Evolutionary conservation across 2,888 invertebrate species (phyloP), one percentile per base, ranked within the genome.

Genomic region (Fragum fragum): DNA sequence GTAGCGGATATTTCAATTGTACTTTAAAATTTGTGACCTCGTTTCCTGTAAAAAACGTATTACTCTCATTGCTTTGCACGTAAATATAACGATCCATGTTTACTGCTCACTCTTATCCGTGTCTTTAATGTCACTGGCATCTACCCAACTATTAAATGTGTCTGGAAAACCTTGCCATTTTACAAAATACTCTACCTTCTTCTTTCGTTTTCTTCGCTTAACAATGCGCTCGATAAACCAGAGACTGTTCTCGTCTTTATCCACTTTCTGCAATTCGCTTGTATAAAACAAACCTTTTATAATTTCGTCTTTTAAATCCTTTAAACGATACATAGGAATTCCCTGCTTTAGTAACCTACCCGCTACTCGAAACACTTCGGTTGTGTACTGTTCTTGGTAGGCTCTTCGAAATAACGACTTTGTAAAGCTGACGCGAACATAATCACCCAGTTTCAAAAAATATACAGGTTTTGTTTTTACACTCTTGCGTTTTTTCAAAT

Each of bases 181-280:
- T 9, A 81, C 79, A n/a, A 72, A 74, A 69, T 75, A 79, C 36
- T 79, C 69, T 1, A 36, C 21, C 53, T 76, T 80, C 6, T 76
- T 76, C 47, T 81, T 78, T 75, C 77, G 42, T 83, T 42, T 73
- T 42, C 72, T 61, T 32, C 29, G 69, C 57, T 76, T 76, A 16
- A 77, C 16, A 29, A 83, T 74, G 23, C 39, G 14, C 32, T 76
- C 66, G 18, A 74, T 77, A 59, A 76, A 75, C 83, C 80, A 83
- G 9, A 83, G 47, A 59, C 74, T 74, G 63, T 80, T 73, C 42
- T 77, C 79, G 42, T 83, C 77, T 59, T 79, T 83, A n/a, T 80
- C 68, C 11, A 83, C 75, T 72, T 77, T 77, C 28, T 79, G 66
- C 23, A 79, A 52, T 66, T 83, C 83, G 21, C 69, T 47, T 18